Conservation (phyloP, 2,113 vertebrate genomes). For the Cyanocitta stelleri region DNA sequence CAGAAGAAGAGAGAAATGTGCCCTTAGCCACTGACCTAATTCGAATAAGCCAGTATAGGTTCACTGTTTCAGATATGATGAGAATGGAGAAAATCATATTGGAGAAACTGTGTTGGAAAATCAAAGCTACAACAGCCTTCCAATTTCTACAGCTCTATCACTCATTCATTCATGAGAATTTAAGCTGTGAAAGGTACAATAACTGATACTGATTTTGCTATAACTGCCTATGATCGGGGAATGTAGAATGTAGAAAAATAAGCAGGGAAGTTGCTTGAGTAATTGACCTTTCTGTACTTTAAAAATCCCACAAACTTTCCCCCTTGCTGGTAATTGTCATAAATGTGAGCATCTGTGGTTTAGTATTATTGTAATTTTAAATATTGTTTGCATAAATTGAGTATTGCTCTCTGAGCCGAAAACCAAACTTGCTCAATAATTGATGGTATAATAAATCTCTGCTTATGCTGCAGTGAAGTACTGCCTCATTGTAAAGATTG, state of each 20-base stretch:
- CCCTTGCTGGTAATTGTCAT: not conserved
- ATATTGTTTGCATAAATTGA: not conserved
- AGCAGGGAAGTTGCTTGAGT: not conserved
- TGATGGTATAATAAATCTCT: not conserved
- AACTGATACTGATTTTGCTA: not conserved
- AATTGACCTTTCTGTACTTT: not conserved
- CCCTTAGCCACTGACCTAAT: slow-evolving; percentile 89
- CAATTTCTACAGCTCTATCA: slow-evolving; percentile 88
- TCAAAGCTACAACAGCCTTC: slow-evolving; percentile 87
- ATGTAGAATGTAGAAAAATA: not conserved
- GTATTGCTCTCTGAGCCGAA: not conserved
- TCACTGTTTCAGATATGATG: slow-evolving; percentile 93
- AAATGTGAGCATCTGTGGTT: not conserved
- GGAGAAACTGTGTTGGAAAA: slow-evolving; percentile 91
- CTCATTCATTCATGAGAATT: slow-evolving; percentile 76
- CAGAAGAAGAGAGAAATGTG: slow-evolving; percentile 90
- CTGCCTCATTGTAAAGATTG: not conserved
- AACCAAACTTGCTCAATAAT: not conserved
- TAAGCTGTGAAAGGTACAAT: slow-evolving; percentile 81
- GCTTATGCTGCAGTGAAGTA: not conserved
- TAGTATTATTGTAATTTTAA: not conserved
- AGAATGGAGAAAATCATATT: slow-evolving; percentile 97
- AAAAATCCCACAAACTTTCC: not conserved
- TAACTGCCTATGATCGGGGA: not conserved
- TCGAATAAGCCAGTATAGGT: slow-evolving; percentile 92